Percentiles rank a stretch among this genome's conserved stretches.
These are phyloP conservation scores for Ammospiza maritima DNA, from an alignment of 2,797 vertebrate genomes.

Conservation along the genomic window DNA sequence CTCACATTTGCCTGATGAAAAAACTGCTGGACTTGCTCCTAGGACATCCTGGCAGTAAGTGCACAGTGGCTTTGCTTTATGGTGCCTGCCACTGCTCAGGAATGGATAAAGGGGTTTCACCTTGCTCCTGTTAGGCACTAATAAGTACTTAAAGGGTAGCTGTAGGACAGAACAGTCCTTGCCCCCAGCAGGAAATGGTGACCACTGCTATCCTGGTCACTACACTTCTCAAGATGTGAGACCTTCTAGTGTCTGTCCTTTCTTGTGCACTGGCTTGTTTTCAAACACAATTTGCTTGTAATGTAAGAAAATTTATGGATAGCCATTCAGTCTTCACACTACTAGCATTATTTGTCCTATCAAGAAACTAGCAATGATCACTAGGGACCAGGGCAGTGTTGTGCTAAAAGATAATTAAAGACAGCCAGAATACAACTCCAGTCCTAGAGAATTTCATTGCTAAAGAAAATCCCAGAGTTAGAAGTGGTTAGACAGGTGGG, in stretches of 20 bases:
- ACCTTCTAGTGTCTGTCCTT: not conserved
- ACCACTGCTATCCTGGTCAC: not conserved
- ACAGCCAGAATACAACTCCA: not conserved
- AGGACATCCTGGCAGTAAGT: not conserved
- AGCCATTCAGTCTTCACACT: not conserved
- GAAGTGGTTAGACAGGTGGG: fast-evolving
- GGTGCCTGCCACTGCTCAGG: not conserved
- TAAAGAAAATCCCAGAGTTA: not conserved
- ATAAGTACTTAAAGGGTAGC: not conserved
- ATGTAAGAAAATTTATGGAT: not conserved
- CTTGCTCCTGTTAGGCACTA: not conserved
- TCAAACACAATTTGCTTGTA: not conserved
- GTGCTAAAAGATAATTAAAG: not conserved
- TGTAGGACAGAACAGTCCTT: not conserved
- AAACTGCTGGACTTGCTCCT: not conserved
- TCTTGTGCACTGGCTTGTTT: not conserved
- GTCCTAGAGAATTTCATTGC: not conserved
- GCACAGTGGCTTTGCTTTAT: not conserved
- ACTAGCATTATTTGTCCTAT: not conserved
- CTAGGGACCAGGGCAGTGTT: not conserved
- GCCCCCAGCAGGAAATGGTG: not conserved
- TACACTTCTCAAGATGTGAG: not conserved
- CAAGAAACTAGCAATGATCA: not conserved
- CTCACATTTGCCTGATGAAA: not conserved
- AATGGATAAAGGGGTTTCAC: not conserved